A percentile compares a stretch with the other conserved stretches of the same genome.
Conservation (phyloP, 2,888 invertebrate genomes). For the Coleophora flavipennella region DNA sequence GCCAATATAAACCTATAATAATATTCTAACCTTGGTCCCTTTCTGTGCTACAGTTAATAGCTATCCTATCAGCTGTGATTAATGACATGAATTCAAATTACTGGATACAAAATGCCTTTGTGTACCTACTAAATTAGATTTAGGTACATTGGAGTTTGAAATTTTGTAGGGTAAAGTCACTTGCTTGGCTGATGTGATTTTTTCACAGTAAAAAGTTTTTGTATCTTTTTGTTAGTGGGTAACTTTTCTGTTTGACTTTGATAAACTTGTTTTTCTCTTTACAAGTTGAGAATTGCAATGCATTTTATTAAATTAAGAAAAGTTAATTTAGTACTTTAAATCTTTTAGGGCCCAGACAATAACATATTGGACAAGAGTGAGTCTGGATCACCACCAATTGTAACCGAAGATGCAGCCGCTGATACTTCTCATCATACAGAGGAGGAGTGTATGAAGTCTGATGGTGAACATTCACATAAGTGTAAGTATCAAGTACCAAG, state of each 20-base stretch:
- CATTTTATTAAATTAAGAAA: not conserved
- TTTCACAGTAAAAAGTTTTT: too few relatives aligned
- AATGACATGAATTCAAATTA: too few relatives aligned
- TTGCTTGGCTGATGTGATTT: too few relatives aligned
- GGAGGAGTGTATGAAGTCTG: conserved; percentile 47
- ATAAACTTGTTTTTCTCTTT: not conserved
- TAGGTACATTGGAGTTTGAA: not conserved
- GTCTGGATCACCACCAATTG: conserved; percentile 55
- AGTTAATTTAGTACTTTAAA: not conserved
- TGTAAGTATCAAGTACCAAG: conserved; percentile 47
- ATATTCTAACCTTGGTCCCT: too few relatives aligned
- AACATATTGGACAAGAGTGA: conserved; percentile 32
- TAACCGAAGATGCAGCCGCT: conserved; percentile 36
- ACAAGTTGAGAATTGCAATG: too few relatives aligned
- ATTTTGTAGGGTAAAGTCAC: too few relatives aligned
- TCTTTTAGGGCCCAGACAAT: conserved; percentile 33
- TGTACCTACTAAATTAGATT: not conserved
- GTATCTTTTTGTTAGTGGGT: too few relatives aligned
- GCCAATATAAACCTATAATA: too few relatives aligned
- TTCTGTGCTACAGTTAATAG: not conserved
- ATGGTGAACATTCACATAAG: conserved; percentile 53
- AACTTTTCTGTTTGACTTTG: not conserved
- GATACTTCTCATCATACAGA: conserved; percentile 31
- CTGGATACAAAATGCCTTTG: not conserved
- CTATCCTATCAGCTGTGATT: not conserved